These are phyloP conservation scores for Pluvialis apricaria DNA, from an alignment of 2,113 vertebrate species.

Conservation along the genomic window DNA sequence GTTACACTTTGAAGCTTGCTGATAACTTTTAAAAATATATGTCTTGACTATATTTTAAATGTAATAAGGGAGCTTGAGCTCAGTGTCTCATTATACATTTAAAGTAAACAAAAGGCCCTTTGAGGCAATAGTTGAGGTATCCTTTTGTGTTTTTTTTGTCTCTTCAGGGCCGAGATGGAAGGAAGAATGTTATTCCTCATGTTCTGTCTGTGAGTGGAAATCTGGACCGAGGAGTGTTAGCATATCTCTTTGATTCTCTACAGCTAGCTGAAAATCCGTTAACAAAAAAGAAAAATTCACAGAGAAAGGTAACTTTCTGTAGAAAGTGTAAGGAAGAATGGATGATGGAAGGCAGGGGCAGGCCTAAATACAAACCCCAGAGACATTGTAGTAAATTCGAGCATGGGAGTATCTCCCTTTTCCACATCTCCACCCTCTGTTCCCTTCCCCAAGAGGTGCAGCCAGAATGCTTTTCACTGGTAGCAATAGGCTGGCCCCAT, in stretches of 20 bases:
- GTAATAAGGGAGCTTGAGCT: background rate
- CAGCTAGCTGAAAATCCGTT: constrained; percentile 80
- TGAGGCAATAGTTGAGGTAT: background rate
- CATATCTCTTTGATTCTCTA: constrained; percentile 86
- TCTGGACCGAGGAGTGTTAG: constrained; percentile 83
- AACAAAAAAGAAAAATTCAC: constrained; percentile 74
- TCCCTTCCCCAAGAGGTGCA: background rate
- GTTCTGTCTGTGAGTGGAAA: constrained; percentile 82
- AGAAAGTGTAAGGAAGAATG: background rate
- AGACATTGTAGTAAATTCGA: background rate
- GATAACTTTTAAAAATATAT: background rate
- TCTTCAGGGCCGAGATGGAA: constrained; percentile 83
- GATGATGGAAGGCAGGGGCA: background rate
- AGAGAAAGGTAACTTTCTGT: constrained; percentile 79
- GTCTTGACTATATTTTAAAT: background rate
- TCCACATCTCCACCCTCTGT: background rate
- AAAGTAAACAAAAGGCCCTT: background rate
- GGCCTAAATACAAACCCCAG: background rate
- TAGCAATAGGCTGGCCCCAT: background rate
- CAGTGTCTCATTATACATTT: background rate
- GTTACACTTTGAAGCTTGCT: background rate
- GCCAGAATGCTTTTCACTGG: background rate
- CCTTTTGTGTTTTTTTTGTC: background rate
- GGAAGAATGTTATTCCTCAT: constrained; percentile 81
- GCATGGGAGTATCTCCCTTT: background rate